Evolutionary conservation across 2,888 invertebrate genomes (phyloP).

Genomic region (Myopa tessellatipennis): DNA sequence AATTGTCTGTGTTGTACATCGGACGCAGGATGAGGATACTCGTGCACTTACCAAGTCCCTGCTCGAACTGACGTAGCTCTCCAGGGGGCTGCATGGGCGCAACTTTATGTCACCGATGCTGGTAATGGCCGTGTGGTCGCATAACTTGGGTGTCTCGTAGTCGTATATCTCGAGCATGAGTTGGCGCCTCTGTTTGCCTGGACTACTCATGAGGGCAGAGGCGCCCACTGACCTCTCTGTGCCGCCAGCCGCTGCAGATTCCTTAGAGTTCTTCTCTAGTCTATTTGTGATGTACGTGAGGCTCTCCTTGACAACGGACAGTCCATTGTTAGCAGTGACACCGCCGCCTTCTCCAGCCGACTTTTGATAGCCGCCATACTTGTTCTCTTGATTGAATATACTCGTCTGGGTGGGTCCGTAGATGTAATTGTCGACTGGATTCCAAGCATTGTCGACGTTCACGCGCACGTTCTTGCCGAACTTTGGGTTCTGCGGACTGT

Average conservation of each 20-base stretch:
- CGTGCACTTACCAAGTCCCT: conserved; percentile 66
- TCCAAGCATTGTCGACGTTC: conserved; percentile 68
- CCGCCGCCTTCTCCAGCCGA: conserved; percentile 51
- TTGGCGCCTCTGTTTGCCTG: conserved; percentile 63
- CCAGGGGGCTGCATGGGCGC: conserved; percentile 81
- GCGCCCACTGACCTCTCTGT: conserved; percentile 49
- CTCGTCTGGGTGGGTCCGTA: conserved; percentile 68
- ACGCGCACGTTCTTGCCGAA: conserved; percentile 66
- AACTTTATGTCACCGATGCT: conserved; percentile 68
- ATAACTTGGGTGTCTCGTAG: conserved; percentile 80
- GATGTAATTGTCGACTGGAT: conserved; percentile 68
- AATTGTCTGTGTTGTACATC: too few relatives aligned
- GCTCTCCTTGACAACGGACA: conserved; percentile 64
- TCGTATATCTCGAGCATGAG: conserved; percentile 80
- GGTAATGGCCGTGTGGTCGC: conserved; percentile 80
- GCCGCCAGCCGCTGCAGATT: conserved; percentile 39
- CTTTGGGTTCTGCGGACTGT: conserved; percentile 67
- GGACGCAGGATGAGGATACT: too few relatives aligned
- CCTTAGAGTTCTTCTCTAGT: conserved; percentile 45
- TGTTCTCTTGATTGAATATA: conserved; percentile 68
- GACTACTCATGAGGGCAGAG: conserved; percentile 54
- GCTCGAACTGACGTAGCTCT: conserved; percentile 79
- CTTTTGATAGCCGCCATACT: conserved; percentile 66
- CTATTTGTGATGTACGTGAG: conserved; percentile 59
- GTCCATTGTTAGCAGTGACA: conserved; percentile 48